These are phyloP conservation scores for Phylloscopus trochilus DNA, from an alignment of 2,113 vertebrate species.

Conservation along the genomic window DNA sequence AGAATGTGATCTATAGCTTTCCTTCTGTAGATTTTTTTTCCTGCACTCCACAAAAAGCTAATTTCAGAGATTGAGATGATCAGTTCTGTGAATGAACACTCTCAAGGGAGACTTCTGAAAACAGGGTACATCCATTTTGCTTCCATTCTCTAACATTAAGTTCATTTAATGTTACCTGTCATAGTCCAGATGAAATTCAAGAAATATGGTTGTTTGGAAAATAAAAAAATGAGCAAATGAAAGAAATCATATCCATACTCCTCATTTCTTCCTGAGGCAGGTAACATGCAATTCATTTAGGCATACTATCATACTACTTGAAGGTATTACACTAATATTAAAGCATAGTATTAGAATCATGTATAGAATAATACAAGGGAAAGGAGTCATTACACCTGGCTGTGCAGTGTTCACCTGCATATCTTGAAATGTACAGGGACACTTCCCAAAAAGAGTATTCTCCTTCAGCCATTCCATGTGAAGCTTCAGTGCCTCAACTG, in stretches of 20 bases:
- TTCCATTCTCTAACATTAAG: neutral
- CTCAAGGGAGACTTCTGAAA: neutral
- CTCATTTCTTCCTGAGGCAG: neutral
- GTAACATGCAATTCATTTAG: neutral
- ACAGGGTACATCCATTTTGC: accelerated
- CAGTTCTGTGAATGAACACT: neutral
- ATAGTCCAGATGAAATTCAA: neutral
- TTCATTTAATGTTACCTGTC: neutral
- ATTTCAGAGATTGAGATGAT: neutral
- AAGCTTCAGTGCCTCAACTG: neutral
- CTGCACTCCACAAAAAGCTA: neutral
- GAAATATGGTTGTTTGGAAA: neutral
- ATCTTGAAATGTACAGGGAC: neutral
- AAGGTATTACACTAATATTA: neutral
- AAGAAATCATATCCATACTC: neutral
- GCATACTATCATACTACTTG: neutral
- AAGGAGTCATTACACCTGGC: neutral
- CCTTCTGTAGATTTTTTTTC: neutral
- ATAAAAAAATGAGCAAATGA: neutral
- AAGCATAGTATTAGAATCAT: neutral
- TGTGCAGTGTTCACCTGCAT: neutral
- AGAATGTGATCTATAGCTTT: neutral
- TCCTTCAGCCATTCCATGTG: neutral
- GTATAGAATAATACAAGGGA: neutral
- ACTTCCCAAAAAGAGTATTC: neutral